Evolutionary conservation across 2,888 invertebrate genomes (phyloP).

Genomic region (Heliconius cydno): DNA sequence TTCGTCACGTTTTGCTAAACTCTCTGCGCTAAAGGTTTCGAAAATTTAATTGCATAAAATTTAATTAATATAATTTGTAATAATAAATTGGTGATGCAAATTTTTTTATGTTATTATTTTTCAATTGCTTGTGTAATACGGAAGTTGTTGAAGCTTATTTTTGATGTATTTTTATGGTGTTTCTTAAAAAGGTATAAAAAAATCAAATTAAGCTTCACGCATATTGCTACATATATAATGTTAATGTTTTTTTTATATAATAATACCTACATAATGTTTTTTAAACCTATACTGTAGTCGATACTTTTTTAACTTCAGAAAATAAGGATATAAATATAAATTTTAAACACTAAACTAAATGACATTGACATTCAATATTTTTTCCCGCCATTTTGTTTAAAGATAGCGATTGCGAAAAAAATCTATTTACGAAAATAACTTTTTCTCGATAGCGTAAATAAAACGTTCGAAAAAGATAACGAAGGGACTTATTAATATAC

Average conservation of each 20-base stretch:
- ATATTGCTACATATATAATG: too few relatives aligned
- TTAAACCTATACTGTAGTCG: too few relatives aligned
- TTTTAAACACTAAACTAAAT: not conserved
- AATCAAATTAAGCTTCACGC: too few relatives aligned
- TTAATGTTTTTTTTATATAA: too few relatives aligned
- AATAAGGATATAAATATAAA: not conserved
- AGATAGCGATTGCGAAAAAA: too few relatives aligned
- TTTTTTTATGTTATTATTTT: conserved; percentile 7
- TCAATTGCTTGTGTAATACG: not conserved
- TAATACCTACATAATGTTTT: too few relatives aligned
- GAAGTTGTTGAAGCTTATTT: not conserved
- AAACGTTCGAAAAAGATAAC: not conserved
- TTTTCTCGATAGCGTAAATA: too few relatives aligned
- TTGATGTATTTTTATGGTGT: not conserved
- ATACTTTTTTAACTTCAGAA: not conserved
- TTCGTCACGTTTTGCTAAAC: conserved; percentile 69
- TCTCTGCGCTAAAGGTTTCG: conserved; percentile 55
- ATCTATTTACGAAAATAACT: too few relatives aligned
- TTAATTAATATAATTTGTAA: conserved; percentile 19
- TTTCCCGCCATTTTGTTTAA: too few relatives aligned
- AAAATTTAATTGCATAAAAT: conserved; percentile 19
- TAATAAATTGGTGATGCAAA: not conserved
- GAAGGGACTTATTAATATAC: not conserved
- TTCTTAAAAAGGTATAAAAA: too few relatives aligned
- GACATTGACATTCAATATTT: not conserved